Evolutionary conservation across 2,797 vertebrate genomes (phyloP), one percentile per base, ranked within the genome.

Genomic region (Merluccius polli): DNA sequence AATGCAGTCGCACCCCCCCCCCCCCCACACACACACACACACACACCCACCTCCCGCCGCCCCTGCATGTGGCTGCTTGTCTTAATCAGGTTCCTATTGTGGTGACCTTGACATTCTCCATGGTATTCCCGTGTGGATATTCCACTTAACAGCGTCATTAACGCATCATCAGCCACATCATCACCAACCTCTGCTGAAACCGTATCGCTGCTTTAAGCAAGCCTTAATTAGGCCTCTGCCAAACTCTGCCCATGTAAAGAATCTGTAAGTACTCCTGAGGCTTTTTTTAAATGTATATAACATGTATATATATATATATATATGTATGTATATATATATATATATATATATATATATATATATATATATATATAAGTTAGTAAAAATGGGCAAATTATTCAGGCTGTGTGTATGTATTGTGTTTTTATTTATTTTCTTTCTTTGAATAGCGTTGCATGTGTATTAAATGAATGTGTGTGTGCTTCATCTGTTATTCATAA

Each of bases 221-320:
- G 75, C 71, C 2, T 73, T 84, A 82, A 85, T 86, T 78, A 77
- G 80, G 68, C 78, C 63, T 78, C 48, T 52, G 48, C 24, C 1
- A 1, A 73, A 65, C 41, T 77, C 48, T 67, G 74, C 65, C 1
- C 1, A 35, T 73, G 73, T 71, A 74, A 9, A 78, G 71, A 72
- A 71, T 29, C 71, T 76, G 79, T 81, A 80, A 81, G 73, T 74
- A 77, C 70, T 2, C 73, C 77, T 75, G 71, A 87, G 79, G 73
- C 72, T 71, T 78, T 87, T 85, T 88, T 86, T 13, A 44, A 44
- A 12, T 48, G 41, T 18, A 18, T 48, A 15, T 48, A 48, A 38
- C 36, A 38, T 13, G 6, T 8, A 38, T 38, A 1, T 38, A 38
- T 38, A 38, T 11, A 38, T 38, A 8, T 8, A 38, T 38, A 38